Evolutionary conservation across 1,140 invertebrate species (phyloP).

Genomic region (Lepeophtheirus salmonis): DNA sequence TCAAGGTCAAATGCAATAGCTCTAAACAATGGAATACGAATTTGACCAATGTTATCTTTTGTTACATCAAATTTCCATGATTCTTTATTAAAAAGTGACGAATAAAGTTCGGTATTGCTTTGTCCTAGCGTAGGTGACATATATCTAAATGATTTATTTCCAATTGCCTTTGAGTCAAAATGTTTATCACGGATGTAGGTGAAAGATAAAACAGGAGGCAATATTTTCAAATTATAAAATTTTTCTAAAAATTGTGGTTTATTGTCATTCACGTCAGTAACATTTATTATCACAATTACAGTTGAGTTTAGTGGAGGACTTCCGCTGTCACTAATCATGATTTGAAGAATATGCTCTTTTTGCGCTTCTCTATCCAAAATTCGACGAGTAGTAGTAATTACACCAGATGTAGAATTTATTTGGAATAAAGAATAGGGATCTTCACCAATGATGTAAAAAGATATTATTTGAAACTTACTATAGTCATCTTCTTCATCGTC

Average conservation of each 20-base stretch:
- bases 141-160: neutral
- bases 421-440: constrained; percentile 33
- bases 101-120: too few species aligned
- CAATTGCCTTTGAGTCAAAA: neutral
- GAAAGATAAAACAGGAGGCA: too few species aligned
- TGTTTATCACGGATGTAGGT: too few species aligned
- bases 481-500: constrained; percentile 31
- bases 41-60: too few species aligned
- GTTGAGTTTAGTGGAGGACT: constrained; percentile 43
- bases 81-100: too few species aligned
- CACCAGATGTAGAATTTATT: constrained; percentile 41
- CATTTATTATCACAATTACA: constrained; percentile 56
- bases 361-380: constrained; percentile 65
- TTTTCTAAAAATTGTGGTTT: constrained; percentile 56
- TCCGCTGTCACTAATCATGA: constrained; percentile 60
- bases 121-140: constrained; percentile 4
- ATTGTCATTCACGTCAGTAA: constrained; percentile 35
- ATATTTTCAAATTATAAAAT: constrained; percentile 55
- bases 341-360: constrained; percentile 41
- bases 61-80: too few species aligned
- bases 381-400: constrained; percentile 57
- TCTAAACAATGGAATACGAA: constrained; percentile 16
- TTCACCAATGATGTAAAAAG: constrained; percentile 31
- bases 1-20: constrained; percentile 56
- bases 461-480: constrained; percentile 18